Conservation (phyloP, 2,888 invertebrate species). For the Liopterus haemorrhoidalis region DNA sequence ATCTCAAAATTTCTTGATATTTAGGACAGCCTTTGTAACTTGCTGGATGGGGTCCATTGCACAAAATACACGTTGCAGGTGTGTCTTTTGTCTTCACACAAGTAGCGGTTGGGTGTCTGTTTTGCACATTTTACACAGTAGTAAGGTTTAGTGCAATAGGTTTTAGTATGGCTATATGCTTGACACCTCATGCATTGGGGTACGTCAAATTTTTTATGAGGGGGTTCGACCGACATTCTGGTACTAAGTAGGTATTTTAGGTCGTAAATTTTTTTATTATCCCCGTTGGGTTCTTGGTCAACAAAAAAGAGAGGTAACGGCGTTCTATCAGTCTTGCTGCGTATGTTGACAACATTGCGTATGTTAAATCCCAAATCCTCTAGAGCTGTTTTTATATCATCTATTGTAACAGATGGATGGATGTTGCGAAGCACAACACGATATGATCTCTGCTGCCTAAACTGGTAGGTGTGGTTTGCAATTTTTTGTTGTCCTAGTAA, state of each 20-base stretch:
- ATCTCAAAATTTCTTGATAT: too few species aligned
- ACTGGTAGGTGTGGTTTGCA: conserved; percentile 19
- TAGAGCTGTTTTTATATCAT: conserved; percentile 10
- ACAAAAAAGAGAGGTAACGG: too few species aligned
- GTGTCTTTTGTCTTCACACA: too few species aligned
- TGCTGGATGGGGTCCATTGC: too few species aligned
- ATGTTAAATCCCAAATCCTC: conserved; percentile 8
- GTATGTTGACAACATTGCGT: conserved; percentile 9
- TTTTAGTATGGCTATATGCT: conserved; percentile 14
- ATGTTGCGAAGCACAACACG: conserved; percentile 14
- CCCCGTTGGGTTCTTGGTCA: conserved; percentile 12
- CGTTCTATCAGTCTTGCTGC: conserved; percentile 10
- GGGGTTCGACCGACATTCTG: conserved; percentile 11
- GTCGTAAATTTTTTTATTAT: conserved; percentile 16
- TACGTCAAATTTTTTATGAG: too few species aligned
- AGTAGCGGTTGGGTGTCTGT: too few species aligned
- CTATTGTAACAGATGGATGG: conserved; percentile 15
- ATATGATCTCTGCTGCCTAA: conserved; percentile 16
- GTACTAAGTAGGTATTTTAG: conserved; percentile 5
- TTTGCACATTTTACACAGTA: conserved; percentile 12
- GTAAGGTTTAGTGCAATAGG: conserved; percentile 11
- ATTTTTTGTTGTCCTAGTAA: conserved; percentile 15
- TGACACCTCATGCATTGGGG: conserved; percentile 16
- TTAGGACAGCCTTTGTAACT: too few species aligned
- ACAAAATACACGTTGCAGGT: too few species aligned